Conservation (phyloP, 1,140 invertebrate species). For the Phymastichus coffea region DNA sequence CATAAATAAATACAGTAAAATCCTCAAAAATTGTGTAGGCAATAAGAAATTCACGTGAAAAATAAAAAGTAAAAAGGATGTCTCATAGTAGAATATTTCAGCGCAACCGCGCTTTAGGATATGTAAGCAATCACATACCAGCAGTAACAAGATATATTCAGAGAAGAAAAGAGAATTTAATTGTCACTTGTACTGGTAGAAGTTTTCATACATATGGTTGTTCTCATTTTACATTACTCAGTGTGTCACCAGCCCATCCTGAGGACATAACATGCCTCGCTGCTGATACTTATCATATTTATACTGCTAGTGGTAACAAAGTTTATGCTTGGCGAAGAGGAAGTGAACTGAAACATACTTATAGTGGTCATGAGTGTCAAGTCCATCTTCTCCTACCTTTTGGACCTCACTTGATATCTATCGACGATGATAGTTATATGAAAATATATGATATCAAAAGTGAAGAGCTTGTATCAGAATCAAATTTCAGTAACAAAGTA, state of each 20-base stretch:
- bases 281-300: slow-evolving; percentile 79
- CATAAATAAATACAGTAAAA: too few species aligned
- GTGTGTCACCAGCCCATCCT: slow-evolving; percentile 78
- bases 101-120: slow-evolving; percentile 81
- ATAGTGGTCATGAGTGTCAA: slow-evolving; percentile 72
- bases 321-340: slow-evolving; percentile 88
- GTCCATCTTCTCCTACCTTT: slow-evolving; percentile 85
- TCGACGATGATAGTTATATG: slow-evolving; percentile 77
- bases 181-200: slow-evolving; percentile 87
- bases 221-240: slow-evolving; percentile 78
- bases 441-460: slow-evolving; percentile 85
- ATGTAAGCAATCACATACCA: slow-evolving; percentile 91
- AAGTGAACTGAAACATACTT: slow-evolving; percentile 81
- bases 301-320: slow-evolving; percentile 75
- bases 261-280: slow-evolving; percentile 81
- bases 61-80: slow-evolving; percentile 36
- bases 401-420: slow-evolving; percentile 79
- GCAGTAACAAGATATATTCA: slow-evolving; percentile 82
- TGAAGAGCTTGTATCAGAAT: slow-evolving; percentile 67
- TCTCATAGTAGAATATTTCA: slow-evolving; percentile 75
- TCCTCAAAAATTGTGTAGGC: too few species aligned
- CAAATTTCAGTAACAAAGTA: slow-evolving; percentile 53
- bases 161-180: slow-evolving; percentile 81
- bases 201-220: slow-evolving; percentile 90
- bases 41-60: too few species aligned